These are phyloP conservation scores for Varanus komodoensis DNA, from an alignment of 2,113 vertebrate genomes.

Conservation along the genomic window DNA sequence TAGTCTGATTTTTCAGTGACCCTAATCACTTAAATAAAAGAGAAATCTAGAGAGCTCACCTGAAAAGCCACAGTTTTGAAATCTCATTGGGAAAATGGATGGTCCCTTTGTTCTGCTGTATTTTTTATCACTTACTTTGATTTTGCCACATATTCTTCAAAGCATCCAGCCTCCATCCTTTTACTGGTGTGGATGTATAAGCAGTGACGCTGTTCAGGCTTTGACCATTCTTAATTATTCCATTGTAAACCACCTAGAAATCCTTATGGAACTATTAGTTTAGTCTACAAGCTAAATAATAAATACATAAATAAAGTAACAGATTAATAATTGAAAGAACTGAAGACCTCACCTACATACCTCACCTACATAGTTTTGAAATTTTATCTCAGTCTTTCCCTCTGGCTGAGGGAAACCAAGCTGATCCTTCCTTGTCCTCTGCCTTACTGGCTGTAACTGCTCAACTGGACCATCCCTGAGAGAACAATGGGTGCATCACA, in stretches of 20 bases:
- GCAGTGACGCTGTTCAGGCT: not conserved
- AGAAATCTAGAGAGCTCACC: no score
- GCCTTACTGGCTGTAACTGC: not conserved
- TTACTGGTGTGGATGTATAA: not conserved
- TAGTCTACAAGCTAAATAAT: no score
- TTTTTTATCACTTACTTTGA: not conserved
- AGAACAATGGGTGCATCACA: not conserved
- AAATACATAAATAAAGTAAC: no score
- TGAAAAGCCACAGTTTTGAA: no score
- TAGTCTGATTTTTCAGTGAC: no score
- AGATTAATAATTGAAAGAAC: not conserved
- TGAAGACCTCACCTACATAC: not conserved
- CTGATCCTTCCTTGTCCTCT: not conserved
- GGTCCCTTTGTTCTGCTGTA: no score
- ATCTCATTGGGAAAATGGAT: no score
- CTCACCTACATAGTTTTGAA: not conserved
- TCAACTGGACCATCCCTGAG: not conserved
- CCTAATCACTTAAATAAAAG: no score
- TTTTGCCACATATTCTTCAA: not conserved
- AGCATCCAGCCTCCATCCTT: not conserved
- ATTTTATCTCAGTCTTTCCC: not conserved
- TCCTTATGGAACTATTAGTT: no score
- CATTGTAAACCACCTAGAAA: no score
- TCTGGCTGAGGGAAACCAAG: not conserved
- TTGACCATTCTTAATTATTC: not conserved